A percentile compares a stretch with the other conserved stretches of the same genome.
Conservation (phyloP, 2,888 invertebrate species). For the Drymonia ruficornis region DNA sequence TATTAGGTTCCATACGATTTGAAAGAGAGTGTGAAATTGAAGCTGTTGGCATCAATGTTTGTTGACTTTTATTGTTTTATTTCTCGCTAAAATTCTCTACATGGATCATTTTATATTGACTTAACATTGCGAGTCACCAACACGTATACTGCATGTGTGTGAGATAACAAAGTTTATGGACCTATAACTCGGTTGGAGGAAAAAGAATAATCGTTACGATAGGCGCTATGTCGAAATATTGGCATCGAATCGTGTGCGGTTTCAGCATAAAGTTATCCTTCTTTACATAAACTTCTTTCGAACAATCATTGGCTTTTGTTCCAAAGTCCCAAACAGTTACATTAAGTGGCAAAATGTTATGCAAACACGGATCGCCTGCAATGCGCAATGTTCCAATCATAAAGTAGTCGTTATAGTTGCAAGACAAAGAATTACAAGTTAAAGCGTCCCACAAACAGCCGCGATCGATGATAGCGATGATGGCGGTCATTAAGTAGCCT, state of each 20-base stretch:
- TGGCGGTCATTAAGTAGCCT: too few relatives aligned
- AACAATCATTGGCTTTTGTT: neutral
- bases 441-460: neutral
- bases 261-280: neutral
- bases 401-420: too few relatives aligned
- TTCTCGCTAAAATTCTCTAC: constrained; percentile 11
- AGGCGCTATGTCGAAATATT: constrained; percentile 2
- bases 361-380: neutral
- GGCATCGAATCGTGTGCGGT: neutral
- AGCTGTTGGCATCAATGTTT: constrained; percentile 12
- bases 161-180: constrained; percentile 5
- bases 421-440: neutral
- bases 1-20: constrained; percentile 10
- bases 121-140: neutral
- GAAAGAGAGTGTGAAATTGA: constrained; percentile 9
- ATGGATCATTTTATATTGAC: constrained; percentile 16
- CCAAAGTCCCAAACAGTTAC: neutral
- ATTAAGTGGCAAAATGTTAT: neutral
- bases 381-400: too few relatives aligned
- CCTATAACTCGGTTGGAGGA: constrained; percentile 4
- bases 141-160: neutral
- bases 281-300: neutral
- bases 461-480: too few relatives aligned
- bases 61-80: constrained; percentile 8
- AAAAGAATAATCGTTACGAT: constrained; percentile 4